These are phyloP conservation scores for Plotosus lineatus DNA, from an alignment of 2,113 vertebrate species.

Conservation along the genomic window DNA sequence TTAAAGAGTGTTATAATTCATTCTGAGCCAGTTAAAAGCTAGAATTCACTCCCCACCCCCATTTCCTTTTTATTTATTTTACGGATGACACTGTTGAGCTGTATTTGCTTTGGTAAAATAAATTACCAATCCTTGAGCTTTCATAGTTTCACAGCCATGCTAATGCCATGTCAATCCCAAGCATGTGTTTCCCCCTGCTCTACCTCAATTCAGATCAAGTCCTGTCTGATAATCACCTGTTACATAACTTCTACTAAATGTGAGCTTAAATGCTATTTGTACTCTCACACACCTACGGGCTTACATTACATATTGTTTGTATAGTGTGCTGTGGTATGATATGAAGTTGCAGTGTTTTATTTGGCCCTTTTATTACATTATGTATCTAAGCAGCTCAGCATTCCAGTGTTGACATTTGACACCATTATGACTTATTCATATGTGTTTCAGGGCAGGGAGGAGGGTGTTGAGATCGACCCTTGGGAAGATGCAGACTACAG, in stretches of 20 bases:
- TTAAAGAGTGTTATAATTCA: neutral
- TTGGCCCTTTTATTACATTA: neutral
- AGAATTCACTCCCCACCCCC: too few relatives aligned
- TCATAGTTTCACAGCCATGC: neutral
- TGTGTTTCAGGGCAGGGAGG: slow-evolving; percentile 65
- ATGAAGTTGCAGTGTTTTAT: neutral
- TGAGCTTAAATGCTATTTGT: slow-evolving; percentile 5
- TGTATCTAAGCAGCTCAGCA: neutral
- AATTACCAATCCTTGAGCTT: neutral
- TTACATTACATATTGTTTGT: too few relatives aligned
- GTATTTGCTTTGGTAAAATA: neutral
- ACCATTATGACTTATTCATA: slow-evolving; percentile 4
- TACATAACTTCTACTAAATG: neutral
- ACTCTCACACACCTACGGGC: neutral
- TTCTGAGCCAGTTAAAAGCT: neutral
- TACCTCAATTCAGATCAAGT: neutral
- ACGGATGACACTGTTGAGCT: neutral
- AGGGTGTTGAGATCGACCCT: slow-evolving; percentile 79
- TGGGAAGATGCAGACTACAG: slow-evolving; percentile 87
- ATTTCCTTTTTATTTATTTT: neutral
- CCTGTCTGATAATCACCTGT: neutral
- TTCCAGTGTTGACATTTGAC: neutral
- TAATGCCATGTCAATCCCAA: neutral
- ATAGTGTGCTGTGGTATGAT: neutral
- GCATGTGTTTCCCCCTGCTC: neutral